Conservation (phyloP, 1,140 invertebrate genomes). For the Maniola jurtina region DNA sequence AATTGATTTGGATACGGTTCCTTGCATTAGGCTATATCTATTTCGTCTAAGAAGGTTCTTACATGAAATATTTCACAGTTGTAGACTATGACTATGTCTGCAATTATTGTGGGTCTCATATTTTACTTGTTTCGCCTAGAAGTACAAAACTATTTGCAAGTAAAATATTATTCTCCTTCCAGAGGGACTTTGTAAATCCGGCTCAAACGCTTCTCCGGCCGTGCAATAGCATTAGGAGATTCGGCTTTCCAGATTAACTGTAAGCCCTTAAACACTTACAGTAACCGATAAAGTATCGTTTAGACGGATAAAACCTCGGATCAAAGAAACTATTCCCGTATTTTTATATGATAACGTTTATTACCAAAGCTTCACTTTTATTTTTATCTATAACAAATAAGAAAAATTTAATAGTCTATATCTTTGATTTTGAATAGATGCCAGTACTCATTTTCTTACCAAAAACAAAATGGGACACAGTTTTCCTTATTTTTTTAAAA, state of each 20-base stretch:
- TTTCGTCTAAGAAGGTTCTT: too few species aligned
- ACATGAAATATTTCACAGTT: too few species aligned
- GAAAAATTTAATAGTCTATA: too few species aligned
- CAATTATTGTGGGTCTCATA: too few species aligned
- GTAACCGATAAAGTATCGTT: slow-evolving; percentile 19
- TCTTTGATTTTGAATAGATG: too few species aligned
- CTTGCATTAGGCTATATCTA: too few species aligned
- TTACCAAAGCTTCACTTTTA: background rate
- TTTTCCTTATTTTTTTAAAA: too few species aligned
- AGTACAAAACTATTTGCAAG: slow-evolving; percentile 26
- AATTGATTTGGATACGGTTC: too few species aligned
- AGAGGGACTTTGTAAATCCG: slow-evolving; percentile 28
- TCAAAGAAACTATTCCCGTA: background rate
- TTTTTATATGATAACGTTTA: background rate
- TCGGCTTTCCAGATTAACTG: slow-evolving; percentile 27
- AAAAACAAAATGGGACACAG: too few species aligned
- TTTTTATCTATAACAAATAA: too few species aligned
- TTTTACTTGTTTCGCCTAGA: too few species aligned
- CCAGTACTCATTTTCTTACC: background rate
- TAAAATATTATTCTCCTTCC: slow-evolving; percentile 25
- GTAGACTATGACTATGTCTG: too few species aligned
- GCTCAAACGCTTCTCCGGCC: slow-evolving; percentile 25
- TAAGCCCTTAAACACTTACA: slow-evolving; percentile 26
- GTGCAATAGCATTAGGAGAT: slow-evolving; percentile 21
- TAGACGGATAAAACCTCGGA: background rate